Evolutionary conservation across 2,113 vertebrate species (phyloP), one percentile per base, ranked within the genome.

Genomic region (Otolemur garnettii): DNA sequence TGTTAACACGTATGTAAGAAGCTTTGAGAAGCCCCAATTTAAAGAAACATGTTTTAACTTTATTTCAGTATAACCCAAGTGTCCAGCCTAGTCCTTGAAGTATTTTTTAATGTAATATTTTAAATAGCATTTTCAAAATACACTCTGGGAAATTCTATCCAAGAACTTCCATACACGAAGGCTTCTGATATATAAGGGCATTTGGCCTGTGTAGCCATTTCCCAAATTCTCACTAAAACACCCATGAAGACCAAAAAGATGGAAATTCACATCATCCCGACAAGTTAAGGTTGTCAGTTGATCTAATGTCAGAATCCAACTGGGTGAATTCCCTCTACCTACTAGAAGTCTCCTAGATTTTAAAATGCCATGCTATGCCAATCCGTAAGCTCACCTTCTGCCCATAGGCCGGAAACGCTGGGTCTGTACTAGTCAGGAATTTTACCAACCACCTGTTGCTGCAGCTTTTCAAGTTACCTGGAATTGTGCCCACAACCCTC

Each of bases 41-140:
- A 90, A 94, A 62, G 38, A 42, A 75, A 38, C 8, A 59, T n/a
- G 8, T 22, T 22, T 71, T 38, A 80, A 77, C 2, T 74, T 24
- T 86, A 62, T 72, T 45, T 74, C 38, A 60, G n/a, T 28, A 45
- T 57, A 57, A 8, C 26, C 28, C n/a, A 91, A 57, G 57, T 77
- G 11, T 53, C 50, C 64, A 57, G 38, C 30, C 30, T 87, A 57
- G 4, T 57, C 22, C 38, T 75, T 50, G 38, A 83, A 91, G 82
- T 22, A 33, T 2, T 71, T 75, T 90, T 68, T 15, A 79, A 50
- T 68, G 91, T 33, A 59, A 80, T 26, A 69, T 82, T 92, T 68
- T 60, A 90, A 80, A 28, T 68, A 24, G 4, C 59, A 33, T 87
- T 82, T 96, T 59, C 17, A 82, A 87, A 94, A 68, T 82, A 81